Percentiles rank a stretch among this genome's conserved stretches.
Evolutionary conservation across 2,797 vertebrate species (phyloP).

Genomic region (Philypnodon macrostomus): DNA sequence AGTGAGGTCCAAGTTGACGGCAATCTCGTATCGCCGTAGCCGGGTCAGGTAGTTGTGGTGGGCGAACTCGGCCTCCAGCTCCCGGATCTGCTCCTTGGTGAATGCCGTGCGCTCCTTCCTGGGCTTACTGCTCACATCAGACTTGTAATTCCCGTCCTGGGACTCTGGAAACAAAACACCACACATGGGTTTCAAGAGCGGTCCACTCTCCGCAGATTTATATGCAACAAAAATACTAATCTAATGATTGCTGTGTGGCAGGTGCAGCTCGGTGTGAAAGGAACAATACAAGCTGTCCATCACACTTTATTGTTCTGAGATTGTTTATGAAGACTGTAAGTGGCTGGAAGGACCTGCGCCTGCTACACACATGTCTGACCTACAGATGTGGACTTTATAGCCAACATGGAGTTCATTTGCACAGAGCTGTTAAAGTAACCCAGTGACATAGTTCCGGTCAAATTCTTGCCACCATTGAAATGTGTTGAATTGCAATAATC

Average conservation of each 20-base stretch:
- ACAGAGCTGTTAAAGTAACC: constrained; percentile 50
- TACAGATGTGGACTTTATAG: constrained; percentile 53
- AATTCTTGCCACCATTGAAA: background rate
- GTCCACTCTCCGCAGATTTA: constrained; percentile 61
- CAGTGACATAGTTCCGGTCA: background rate
- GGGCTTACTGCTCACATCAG: constrained; percentile 96
- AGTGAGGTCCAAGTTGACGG: constrained; percentile 98
- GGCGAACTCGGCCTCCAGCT: constrained; percentile 98
- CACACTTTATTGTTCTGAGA: constrained; percentile 62
- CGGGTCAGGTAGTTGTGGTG: constrained; percentile 99
- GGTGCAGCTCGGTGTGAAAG: constrained; percentile 55
- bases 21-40: constrained; percentile 96
- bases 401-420: constrained; percentile 65
- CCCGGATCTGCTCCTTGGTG: constrained; percentile 98
- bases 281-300: constrained; percentile 68
- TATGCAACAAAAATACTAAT: constrained; percentile 48
- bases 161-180: constrained; percentile 86
- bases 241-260: constrained; percentile 51
- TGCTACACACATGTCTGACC: constrained; percentile 53
- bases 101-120: constrained; percentile 98
- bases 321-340: constrained; percentile 70
- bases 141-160: constrained; percentile 96
- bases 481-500: background rate
- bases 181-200: constrained; percentile 39
- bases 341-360: constrained; percentile 61